Conservation (phyloP, 2,888 invertebrate genomes). For the Lasioglossum villosulum region DNA sequence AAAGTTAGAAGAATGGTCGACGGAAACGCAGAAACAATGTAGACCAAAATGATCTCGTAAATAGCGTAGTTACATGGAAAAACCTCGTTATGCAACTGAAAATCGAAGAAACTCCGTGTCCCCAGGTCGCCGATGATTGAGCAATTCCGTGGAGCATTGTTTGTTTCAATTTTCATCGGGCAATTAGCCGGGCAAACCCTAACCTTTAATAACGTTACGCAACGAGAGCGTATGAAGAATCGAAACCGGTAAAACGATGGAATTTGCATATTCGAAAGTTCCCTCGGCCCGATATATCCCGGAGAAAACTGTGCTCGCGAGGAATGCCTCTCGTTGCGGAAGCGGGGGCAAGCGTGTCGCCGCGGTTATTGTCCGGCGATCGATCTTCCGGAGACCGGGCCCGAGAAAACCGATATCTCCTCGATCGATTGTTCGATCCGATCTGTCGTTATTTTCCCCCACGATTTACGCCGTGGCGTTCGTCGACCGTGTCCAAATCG, state of each 20-base stretch:
- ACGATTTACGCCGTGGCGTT: slow-evolving; percentile 51
- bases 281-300: not conserved
- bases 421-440: slow-evolving; percentile 52
- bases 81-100: not conserved
- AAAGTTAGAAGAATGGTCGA: not conserved
- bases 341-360: slow-evolving; percentile 25
- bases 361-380: slow-evolving; percentile 43
- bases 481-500: slow-evolving; percentile 62
- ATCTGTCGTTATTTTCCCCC: slow-evolving; percentile 47
- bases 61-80: not conserved
- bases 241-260: slow-evolving; percentile 43
- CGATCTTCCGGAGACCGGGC: slow-evolving; percentile 31
- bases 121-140: not conserved
- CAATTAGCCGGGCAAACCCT: slow-evolving; percentile 29
- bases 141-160: slow-evolving; percentile 3
- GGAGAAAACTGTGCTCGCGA: slow-evolving; percentile 27
- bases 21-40: not conserved
- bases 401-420: slow-evolving; percentile 49
- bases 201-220: slow-evolving; percentile 35
- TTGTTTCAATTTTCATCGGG: slow-evolving; percentile 17
- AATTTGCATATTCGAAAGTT: slow-evolving; percentile 62
- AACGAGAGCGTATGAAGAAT: slow-evolving; percentile 42
- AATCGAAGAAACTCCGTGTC: not conserved
- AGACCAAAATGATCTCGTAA: not conserved
- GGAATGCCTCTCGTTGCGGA: slow-evolving; percentile 17